These are phyloP conservation scores for Eugnorisma glareosa DNA, from an alignment of 2,888 invertebrate genomes.

Conservation along the genomic window DNA sequence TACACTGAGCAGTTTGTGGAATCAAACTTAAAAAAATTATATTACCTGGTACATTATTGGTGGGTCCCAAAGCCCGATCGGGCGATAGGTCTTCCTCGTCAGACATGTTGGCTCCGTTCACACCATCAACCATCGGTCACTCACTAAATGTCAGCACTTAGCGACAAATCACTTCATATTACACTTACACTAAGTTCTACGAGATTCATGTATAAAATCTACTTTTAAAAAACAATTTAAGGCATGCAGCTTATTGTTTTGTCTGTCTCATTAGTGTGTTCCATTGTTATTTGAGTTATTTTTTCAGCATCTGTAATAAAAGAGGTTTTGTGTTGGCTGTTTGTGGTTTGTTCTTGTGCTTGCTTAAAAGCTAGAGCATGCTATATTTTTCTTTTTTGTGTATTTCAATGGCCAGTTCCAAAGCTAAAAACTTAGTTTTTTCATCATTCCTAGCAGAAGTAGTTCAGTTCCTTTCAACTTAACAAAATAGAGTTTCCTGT, in stretches of 20 bases:
- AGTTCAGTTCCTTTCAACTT: neutral
- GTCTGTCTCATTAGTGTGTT: slow-evolving; percentile 58
- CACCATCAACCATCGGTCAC: slow-evolving; percentile 71
- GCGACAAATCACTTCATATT: slow-evolving; percentile 73
- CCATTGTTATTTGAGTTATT: slow-evolving; percentile 57
- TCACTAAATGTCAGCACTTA: slow-evolving; percentile 58
- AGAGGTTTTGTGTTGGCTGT: slow-evolving; percentile 43
- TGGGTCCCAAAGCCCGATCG: slow-evolving; percentile 84
- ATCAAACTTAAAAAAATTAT: neutral
- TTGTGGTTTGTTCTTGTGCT: slow-evolving; percentile 21
- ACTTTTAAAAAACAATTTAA: slow-evolving; percentile 73
- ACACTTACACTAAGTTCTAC: slow-evolving; percentile 75
- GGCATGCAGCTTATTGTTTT: slow-evolving; percentile 72
- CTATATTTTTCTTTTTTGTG: neutral
- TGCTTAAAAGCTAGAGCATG: neutral
- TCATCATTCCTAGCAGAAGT: neutral
- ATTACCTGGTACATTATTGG: slow-evolving; percentile 86
- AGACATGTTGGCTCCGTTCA: slow-evolving; percentile 80
- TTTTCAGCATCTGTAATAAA: slow-evolving; percentile 64
- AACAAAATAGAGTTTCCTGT: neutral
- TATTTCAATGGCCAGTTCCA: neutral
- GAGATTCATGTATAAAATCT: slow-evolving; percentile 78
- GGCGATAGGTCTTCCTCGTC: slow-evolving; percentile 88
- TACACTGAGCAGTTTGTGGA: neutral
- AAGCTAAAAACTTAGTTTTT: neutral